A percentile compares a stretch with the other conserved stretches of the same genome.
Conservation (phyloP, 1,140 invertebrate genomes). For the Delia radicum region DNA sequence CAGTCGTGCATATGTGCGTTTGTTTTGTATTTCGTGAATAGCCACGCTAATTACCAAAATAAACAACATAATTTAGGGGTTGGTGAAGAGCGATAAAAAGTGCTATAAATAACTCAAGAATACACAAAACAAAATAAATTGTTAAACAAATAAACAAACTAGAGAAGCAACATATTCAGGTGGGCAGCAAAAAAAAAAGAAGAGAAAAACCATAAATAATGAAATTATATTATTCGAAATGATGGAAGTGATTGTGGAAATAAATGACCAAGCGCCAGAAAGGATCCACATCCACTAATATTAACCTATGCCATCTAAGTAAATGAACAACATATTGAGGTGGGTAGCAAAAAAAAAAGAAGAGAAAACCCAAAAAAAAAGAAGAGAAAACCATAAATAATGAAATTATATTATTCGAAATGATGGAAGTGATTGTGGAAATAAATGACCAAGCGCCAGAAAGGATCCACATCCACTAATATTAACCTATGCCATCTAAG, state of each 20-base stretch:
- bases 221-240: neutral
- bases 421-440: slow-evolving; percentile 9
- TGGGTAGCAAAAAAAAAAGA: neutral
- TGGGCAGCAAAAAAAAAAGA: neutral
- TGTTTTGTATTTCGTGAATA: neutral
- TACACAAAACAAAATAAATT: neutral
- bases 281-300: neutral
- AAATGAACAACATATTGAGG: neutral
- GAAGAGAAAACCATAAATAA: slow-evolving; percentile 17
- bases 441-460: slow-evolving; percentile 23
- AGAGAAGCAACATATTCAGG: neutral
- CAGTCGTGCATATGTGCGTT: neutral
- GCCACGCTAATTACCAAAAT: slow-evolving; percentile 15
- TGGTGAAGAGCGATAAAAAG: neutral
- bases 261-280: slow-evolving; percentile 22
- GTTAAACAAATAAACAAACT: neutral
- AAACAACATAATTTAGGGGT: slow-evolving; percentile 17
- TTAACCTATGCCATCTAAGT: neutral
- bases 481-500: neutral
- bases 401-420: neutral
- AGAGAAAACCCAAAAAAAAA: no score
- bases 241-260: slow-evolving; percentile 11
- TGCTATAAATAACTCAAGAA: slow-evolving; percentile 12
- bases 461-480: neutral
- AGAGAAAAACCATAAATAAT: slow-evolving; percentile 11